phyloP scores from a whole-genome alignment of 2,888 invertebrate genomes.

The Bruchidius siliquastri region DNA sequence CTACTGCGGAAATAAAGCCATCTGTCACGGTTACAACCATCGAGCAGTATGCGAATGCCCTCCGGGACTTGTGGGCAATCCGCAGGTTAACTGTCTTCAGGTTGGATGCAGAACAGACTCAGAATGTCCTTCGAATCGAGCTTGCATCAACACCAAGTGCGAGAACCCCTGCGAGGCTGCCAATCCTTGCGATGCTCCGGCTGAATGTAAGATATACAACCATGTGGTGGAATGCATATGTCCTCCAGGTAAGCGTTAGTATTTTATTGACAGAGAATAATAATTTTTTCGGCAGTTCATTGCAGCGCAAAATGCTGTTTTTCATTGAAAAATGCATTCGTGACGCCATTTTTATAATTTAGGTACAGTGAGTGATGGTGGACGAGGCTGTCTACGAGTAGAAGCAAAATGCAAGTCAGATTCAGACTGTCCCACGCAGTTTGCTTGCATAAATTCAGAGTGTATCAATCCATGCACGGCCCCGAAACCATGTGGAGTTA shows the following conservation, averaged over 20 bases:
- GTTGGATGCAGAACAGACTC: slow-evolving; percentile 74
- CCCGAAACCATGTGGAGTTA: slow-evolving; percentile 75
- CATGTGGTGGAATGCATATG: slow-evolving; percentile 78
- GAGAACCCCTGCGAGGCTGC: slow-evolving; percentile 66
- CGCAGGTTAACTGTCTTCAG: slow-evolving; percentile 69
- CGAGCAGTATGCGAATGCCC: slow-evolving; percentile 79
- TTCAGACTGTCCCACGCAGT: slow-evolving; percentile 75
- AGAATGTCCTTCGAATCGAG: slow-evolving; percentile 76
- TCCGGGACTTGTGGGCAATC: slow-evolving; percentile 77
- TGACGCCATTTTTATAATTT: slow-evolving; percentile 60
- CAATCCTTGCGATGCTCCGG: slow-evolving; percentile 66
- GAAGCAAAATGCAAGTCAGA: slow-evolving; percentile 69
- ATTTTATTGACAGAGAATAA: neutral
- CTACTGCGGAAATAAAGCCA: slow-evolving; percentile 71
- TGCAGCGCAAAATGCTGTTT: no score
- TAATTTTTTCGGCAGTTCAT: no score
- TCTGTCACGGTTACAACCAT: slow-evolving; percentile 76
- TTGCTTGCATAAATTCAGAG: slow-evolving; percentile 74
- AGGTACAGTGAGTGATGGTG: slow-evolving; percentile 62
- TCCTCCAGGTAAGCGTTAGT: slow-evolving; percentile 56
- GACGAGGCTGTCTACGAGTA: slow-evolving; percentile 57
- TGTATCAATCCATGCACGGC: slow-evolving; percentile 81
- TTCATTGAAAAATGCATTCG: no score
- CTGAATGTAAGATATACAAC: slow-evolving; percentile 71
- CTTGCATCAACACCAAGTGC: slow-evolving; percentile 79